phyloP scores from a whole-genome alignment of 2,113 vertebrate genomes.

The Coryphaenoides rupestris region DNA sequence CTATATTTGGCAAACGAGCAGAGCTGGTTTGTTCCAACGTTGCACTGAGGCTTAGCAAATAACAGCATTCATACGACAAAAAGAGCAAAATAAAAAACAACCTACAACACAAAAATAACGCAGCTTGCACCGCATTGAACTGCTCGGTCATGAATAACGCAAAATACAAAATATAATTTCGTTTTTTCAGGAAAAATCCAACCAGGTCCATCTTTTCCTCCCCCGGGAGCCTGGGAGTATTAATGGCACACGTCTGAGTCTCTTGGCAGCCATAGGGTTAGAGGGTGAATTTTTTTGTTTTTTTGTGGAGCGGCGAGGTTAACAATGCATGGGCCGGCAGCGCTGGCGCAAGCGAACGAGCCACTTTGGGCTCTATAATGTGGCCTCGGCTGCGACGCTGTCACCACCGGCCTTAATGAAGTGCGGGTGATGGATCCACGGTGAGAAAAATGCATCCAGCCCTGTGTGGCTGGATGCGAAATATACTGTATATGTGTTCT shows the following conservation, averaged over 20 bases:
- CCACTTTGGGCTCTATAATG: conserved; percentile 36
- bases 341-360: conserved; percentile 24
- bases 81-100: neutral
- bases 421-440: conserved; percentile 18
- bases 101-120: neutral
- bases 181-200: too few species aligned
- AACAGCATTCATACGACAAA: neutral
- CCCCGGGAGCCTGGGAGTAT: neutral
- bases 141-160: neutral
- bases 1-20: conserved; percentile 25
- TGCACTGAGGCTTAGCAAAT: neutral
- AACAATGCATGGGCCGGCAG: conserved; percentile 23
- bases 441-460: conserved; percentile 28
- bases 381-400: conserved; percentile 24
- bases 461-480: conserved; percentile 16
- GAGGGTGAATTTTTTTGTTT: neutral
- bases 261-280: conserved; percentile 3
- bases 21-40: conserved; percentile 25
- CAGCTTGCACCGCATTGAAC: neutral
- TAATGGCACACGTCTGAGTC: neutral
- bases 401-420: conserved; percentile 28
- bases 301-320: conserved; percentile 16
- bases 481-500: conserved; percentile 12
- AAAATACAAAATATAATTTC: too few species aligned
- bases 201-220: too few species aligned